Percentiles rank a stretch among this genome's conserved stretches.
Conservation (phyloP, 2,888 invertebrate species). For the Artemia sinica region DNA sequence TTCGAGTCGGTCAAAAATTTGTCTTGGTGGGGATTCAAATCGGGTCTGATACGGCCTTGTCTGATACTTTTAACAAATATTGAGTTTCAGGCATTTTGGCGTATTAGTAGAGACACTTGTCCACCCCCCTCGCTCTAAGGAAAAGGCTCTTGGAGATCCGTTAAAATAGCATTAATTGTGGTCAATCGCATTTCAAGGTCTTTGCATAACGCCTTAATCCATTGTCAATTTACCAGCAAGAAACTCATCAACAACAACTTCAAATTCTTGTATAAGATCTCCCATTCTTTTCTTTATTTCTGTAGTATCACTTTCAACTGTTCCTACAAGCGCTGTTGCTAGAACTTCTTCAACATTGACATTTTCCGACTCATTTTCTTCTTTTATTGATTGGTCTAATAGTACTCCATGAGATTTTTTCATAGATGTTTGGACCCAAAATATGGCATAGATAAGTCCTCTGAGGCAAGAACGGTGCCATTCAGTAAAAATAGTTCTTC, state of each 20-base stretch:
- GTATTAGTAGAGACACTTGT: no score
- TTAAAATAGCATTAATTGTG: no score
- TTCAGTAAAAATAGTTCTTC: background rate
- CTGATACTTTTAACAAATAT: no score
- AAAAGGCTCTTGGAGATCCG: no score
- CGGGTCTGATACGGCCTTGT: no score
- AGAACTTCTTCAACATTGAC: background rate
- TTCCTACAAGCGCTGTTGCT: background rate
- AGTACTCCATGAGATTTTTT: background rate
- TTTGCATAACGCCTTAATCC: background rate
- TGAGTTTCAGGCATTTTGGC: no score
- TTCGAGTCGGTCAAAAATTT: no score
- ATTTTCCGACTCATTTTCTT: background rate
- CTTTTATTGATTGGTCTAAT: background rate
- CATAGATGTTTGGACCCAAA: slow-evolving; percentile 2
- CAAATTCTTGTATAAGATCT: background rate
- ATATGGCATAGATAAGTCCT: slow-evolving; percentile 4
- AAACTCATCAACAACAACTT: background rate
- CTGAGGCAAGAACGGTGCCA: background rate
- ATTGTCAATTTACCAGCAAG: background rate
- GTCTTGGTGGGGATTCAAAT: no score
- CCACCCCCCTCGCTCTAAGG: no score
- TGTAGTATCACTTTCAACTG: background rate
- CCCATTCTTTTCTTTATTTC: background rate
- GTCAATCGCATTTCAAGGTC: no score